Evolutionary conservation across 1,140 invertebrate genomes (phyloP), one percentile per base, ranked within the genome.

Genomic region (Oppia nitens): DNA sequence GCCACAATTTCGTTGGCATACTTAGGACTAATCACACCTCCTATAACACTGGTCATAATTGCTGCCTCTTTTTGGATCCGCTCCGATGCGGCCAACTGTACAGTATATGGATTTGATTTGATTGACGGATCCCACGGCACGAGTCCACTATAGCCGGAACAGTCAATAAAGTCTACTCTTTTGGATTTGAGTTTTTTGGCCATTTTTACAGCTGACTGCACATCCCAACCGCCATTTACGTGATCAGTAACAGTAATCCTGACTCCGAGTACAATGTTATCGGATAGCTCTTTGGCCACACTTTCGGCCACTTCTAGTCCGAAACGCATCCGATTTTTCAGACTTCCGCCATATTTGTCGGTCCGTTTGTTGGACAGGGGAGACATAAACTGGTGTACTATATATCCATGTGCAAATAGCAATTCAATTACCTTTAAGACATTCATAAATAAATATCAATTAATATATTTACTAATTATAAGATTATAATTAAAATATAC

Each of bases 351-450:
- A 32, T 68, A 67, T 23, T 67, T 32, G 52, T 67, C 66, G 0
- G 64, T 66, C 32, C 66, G 52, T 23, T 58, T 55, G 50, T 67
- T 67, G n/a, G 62, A 60, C 14, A 53, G 62, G 2, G 67, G 60
- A 14, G 66, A 68, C 3, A 64, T 49, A 50, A 68, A 68, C 47
- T 68, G 62, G 12, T 65, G 47, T 1, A 68, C 26, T 0, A 68
- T 60, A 48, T 68, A 68, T 12, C 66, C 66, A 53, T 68, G 65
- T 17, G 67, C 67, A 23, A 59, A 66, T 50, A 69, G 67, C 12
- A 69, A 25, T 45, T 54, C 53, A 26, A 54, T 54, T n/a, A 54
- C 32, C 32, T 40, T 6, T 6, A 9, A n/a, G n/a, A n/a, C 6
- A 40, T n/a, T n/a, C n/a, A n/a, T 40, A 9, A 9, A 17, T 17